phyloP scores from a whole-genome alignment of 2,797 vertebrate genomes.

The Oreortyx pictus region DNA sequence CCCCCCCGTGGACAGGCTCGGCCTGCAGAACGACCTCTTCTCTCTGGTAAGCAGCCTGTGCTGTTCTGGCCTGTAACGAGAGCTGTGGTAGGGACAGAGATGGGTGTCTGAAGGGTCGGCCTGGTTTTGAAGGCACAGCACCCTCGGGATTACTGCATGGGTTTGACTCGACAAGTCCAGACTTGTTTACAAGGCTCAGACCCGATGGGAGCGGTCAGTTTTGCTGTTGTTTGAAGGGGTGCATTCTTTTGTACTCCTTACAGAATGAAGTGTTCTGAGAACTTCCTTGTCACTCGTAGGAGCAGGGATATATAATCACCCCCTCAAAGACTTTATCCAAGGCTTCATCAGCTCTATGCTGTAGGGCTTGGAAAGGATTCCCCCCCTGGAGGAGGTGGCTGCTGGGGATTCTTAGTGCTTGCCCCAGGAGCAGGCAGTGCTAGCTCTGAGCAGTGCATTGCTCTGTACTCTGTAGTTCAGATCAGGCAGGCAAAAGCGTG shows the following conservation, averaged over 20 bases:
- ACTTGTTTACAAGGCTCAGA: neutral
- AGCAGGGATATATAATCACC: neutral
- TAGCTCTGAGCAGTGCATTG: neutral
- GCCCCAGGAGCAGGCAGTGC: neutral
- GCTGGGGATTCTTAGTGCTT: slow-evolving; percentile 16
- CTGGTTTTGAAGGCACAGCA: slow-evolving; percentile 2
- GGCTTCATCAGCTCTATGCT: neutral
- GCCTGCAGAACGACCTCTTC: slow-evolving; percentile 97
- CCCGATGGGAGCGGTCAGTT: neutral
- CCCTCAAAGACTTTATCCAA: neutral
- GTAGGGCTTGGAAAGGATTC: neutral
- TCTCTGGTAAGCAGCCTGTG: slow-evolving; percentile 87
- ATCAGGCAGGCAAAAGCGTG: neutral
- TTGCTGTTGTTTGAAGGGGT: neutral
- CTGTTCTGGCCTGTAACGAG: neutral
- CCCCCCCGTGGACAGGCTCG: slow-evolving; percentile 94
- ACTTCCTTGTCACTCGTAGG: neutral
- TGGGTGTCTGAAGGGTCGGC: neutral
- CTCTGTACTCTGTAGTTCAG: neutral
- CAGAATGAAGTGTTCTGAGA: neutral
- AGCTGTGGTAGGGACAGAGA: neutral
- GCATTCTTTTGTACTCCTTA: neutral
- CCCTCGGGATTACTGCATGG: slow-evolving; percentile 15
- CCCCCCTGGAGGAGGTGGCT: neutral
- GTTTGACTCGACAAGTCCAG: neutral